These are phyloP conservation scores for Hirtodrosophila confusa DNA, from an alignment of 2,888 invertebrate species.

Conservation along the genomic window DNA sequence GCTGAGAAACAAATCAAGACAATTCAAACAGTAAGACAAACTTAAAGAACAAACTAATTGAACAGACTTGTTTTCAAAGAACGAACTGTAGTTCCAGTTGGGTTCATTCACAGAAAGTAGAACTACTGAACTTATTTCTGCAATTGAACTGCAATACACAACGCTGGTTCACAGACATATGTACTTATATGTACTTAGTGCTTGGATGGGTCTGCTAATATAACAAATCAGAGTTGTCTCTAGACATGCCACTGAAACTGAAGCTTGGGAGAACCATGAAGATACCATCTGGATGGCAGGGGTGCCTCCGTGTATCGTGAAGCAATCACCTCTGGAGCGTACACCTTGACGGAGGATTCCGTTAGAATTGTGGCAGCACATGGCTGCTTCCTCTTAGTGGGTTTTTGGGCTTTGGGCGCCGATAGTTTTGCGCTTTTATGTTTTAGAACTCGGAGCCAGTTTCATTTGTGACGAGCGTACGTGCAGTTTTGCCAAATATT, in stretches of 20 bases:
- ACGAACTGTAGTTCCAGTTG: no score
- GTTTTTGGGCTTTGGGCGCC: conserved; percentile 16
- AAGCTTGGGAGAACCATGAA: conserved; percentile 39
- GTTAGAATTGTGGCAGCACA: conserved; percentile 22
- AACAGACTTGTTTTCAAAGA: no score
- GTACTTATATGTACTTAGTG: background rate
- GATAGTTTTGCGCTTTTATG: conserved; percentile 73
- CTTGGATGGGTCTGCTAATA: conserved; percentile 19
- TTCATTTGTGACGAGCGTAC: conserved; percentile 66
- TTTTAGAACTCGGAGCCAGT: conserved; percentile 61
- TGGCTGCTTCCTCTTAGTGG: conserved; percentile 30
- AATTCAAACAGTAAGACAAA: no score
- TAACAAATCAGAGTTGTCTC: conserved; percentile 58
- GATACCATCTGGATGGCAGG: conserved; percentile 13
- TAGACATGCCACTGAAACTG: conserved; percentile 68
- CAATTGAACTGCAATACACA: no score
- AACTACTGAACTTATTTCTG: no score
- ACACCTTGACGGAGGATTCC: conserved; percentile 52
- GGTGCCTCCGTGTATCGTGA: conserved; percentile 31
- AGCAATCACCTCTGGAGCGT: conserved; percentile 60
- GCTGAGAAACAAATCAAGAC: no score
- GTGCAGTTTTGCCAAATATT: conserved; percentile 66
- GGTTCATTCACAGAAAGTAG: no score
- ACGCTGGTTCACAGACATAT: background rate
- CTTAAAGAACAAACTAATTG: no score